phyloP scores from a whole-genome alignment of 2,888 invertebrate genomes.

The Dolichopus griseipennis region DNA sequence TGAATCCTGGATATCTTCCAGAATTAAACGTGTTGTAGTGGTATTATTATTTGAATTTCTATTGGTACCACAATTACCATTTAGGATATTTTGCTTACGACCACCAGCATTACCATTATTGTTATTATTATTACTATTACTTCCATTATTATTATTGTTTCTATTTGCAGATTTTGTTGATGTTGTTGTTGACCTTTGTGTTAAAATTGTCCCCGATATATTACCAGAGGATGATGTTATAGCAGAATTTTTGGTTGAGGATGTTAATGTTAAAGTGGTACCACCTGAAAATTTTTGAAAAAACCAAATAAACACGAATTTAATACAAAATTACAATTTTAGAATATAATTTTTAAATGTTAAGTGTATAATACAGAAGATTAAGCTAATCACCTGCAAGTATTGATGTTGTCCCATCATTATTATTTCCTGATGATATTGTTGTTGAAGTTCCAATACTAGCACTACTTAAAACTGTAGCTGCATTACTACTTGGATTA shows the following conservation, averaged over 20 bases:
- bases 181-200: conserved; percentile 16
- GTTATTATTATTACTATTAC: conserved; percentile 27
- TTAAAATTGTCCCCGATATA: not conserved
- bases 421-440: conserved; percentile 28
- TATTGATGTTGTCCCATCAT: conserved; percentile 29
- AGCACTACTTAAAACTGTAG: conserved; percentile 13
- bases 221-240: not conserved
- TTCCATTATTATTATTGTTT: conserved; percentile 23
- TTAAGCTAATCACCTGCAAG: conserved; percentile 22
- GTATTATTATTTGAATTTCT: conserved; percentile 24
- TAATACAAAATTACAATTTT: not conserved
- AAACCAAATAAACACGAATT: too few relatives aligned
- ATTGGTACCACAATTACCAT: conserved; percentile 19
- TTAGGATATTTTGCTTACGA: conserved; percentile 7
- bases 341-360: not conserved
- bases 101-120: conserved; percentile 15
- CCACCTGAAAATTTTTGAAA: not conserved
- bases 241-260: conserved; percentile 20
- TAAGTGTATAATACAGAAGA: too few relatives aligned
- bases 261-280: conserved; percentile 22
- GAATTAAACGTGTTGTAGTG: conserved; percentile 24
- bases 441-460: conserved; percentile 23
- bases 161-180: conserved; percentile 22
- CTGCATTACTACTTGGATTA: conserved; percentile 29
- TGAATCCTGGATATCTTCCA: conserved; percentile 34